phyloP scores from a whole-genome alignment of 2,888 invertebrate genomes.

The Eilema depressum region DNA sequence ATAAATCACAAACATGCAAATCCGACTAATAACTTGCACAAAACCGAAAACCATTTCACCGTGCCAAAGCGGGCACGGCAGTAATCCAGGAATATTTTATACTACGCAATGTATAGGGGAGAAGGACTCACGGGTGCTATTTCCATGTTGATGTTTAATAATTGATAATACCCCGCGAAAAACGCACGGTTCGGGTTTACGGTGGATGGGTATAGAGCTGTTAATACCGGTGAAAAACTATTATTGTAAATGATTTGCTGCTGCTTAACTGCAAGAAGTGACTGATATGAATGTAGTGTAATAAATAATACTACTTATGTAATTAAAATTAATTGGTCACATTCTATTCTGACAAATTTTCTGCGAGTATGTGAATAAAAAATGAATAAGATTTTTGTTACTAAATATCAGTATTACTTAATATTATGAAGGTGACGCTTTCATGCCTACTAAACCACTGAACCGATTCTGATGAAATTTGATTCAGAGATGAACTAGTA shows the following conservation, averaged over 20 bases:
- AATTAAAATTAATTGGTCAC: no score
- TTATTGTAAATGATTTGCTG: not conserved
- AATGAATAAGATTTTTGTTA: no score
- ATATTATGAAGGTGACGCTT: no score
- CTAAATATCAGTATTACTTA: no score
- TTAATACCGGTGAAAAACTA: slow-evolving; percentile 50
- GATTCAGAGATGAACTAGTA: no score
- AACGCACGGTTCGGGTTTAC: slow-evolving; percentile 75
- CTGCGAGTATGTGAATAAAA: no score
- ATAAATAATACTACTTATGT: no score
- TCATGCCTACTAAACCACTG: no score
- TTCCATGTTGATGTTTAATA: slow-evolving; percentile 87
- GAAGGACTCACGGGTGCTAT: slow-evolving; percentile 84
- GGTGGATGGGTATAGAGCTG: slow-evolving; percentile 61
- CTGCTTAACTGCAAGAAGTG: not conserved
- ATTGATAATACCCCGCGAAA: slow-evolving; percentile 87
- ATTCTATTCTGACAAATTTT: no score
- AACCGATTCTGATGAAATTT: no score
- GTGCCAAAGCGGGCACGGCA: slow-evolving; percentile 69
- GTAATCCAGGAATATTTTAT: slow-evolving; percentile 85
- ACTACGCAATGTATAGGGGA: slow-evolving; percentile 77
- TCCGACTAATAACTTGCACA: slow-evolving; percentile 86
- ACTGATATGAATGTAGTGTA: not conserved
- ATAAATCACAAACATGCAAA: slow-evolving; percentile 87
- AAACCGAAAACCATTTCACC: slow-evolving; percentile 86